phyloP scores from a whole-genome alignment of 2,888 invertebrate species.

The Rutpela maculata region DNA sequence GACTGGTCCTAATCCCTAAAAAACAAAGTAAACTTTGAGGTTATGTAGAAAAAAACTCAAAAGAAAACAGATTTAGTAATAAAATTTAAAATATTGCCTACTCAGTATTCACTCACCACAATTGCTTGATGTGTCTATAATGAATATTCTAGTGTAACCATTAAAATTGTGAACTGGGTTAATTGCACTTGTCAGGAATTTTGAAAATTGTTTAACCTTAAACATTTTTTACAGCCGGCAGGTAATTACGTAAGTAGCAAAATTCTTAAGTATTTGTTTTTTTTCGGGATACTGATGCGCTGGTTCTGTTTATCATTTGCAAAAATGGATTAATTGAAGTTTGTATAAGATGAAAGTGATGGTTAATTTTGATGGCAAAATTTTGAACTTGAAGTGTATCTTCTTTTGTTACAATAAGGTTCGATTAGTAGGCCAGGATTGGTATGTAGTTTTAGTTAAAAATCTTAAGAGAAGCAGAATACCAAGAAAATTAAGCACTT shows the following conservation, averaged over 20 bases:
- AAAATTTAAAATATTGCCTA: background rate
- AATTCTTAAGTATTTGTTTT: conserved; percentile 19
- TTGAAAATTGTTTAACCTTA: conserved; percentile 40
- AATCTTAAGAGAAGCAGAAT: background rate
- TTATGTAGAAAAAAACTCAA: background rate
- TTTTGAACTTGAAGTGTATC: conserved; percentile 42
- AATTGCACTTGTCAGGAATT: conserved; percentile 29
- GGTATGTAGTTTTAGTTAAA: background rate
- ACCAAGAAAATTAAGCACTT: background rate
- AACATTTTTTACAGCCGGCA: conserved; percentile 28
- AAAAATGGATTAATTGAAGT: conserved; percentile 32
- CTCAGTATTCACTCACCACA: conserved; percentile 1
- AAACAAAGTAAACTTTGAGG: conserved; percentile 17
- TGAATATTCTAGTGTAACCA: conserved; percentile 25
- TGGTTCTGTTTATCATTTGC: conserved; percentile 36
- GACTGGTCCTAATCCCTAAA: conserved; percentile 28
- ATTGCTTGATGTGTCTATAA: conserved; percentile 5
- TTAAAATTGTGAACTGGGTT: conserved; percentile 18
- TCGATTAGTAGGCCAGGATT: conserved; percentile 24
- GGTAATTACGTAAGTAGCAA: conserved; percentile 30
- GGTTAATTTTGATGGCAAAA: conserved; percentile 49
- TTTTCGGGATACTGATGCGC: conserved; percentile 23
- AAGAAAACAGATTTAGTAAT: background rate
- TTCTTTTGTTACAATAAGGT: conserved; percentile 26
- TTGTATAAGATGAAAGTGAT: conserved; percentile 45